phyloP scores from a whole-genome alignment of 1,140 invertebrate genomes.

The Drosophila tropicalis region DNA sequence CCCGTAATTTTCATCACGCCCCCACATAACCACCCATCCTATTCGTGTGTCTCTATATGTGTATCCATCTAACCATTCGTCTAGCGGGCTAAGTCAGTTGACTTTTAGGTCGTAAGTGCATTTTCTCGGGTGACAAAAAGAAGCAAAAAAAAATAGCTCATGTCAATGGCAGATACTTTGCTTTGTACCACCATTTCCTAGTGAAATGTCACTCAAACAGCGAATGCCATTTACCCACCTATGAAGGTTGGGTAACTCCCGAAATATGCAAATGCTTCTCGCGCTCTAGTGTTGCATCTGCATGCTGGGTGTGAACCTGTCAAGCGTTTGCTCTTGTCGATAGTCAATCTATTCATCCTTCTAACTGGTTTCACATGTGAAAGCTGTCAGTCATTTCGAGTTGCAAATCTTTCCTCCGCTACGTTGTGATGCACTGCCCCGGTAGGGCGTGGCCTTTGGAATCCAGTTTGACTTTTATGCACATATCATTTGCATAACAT shows the following conservation, averaged over 20 bases:
- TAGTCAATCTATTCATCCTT: slow-evolving; percentile 80
- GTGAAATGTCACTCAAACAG: slow-evolving; percentile 64
- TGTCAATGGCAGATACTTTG: slow-evolving; percentile 43
- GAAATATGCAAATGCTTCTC: slow-evolving; percentile 70
- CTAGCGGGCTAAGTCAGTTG: slow-evolving; percentile 41
- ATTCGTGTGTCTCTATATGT: slow-evolving; percentile 16
- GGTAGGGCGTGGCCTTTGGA: slow-evolving; percentile 22
- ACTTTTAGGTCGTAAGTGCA: slow-evolving; percentile 60
- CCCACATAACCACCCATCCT: slow-evolving; percentile 12
- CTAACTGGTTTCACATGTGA: slow-evolving; percentile 80
- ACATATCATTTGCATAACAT: slow-evolving; percentile 83
- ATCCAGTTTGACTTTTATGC: slow-evolving; percentile 79
- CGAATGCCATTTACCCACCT: slow-evolving; percentile 56
- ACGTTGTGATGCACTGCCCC: slow-evolving; percentile 7
- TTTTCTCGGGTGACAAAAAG: slow-evolving; percentile 17
- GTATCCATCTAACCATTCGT: slow-evolving; percentile 21
- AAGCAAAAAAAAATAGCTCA: slow-evolving; percentile 15
- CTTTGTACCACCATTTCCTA: slow-evolving; percentile 41
- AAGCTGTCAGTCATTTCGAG: slow-evolving; percentile 68
- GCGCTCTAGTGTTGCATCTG: not conserved
- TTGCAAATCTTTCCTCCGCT: slow-evolving; percentile 11
- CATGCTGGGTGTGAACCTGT: slow-evolving; percentile 63
- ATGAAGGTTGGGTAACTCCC: slow-evolving; percentile 30
- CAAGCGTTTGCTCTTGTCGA: slow-evolving; percentile 76
- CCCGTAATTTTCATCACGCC: slow-evolving; percentile 37